Base-by-base conservation (phyloP, 2,797 vertebrate genomes). In the Sparidentex hasta region DNA sequence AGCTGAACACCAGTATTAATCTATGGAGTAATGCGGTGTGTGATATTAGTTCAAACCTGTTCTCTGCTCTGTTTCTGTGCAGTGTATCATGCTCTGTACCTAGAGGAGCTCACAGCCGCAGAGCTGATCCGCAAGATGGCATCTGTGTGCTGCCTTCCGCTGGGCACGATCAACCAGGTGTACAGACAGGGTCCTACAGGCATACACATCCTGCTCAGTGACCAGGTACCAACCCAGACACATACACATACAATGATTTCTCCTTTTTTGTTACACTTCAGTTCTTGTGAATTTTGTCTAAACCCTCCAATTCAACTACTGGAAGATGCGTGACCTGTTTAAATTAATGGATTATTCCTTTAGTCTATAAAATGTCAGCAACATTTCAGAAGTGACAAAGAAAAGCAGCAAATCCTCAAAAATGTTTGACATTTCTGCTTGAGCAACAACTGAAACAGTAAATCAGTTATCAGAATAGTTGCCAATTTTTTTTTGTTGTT, bases 41-140 rank as follows among this genome's bases (percentile, higher is more conserved):
- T 52, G 48, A 63, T 70, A 12, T 48, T 16, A 59, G 13, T 41
- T 1, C 69, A 20, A 74, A 48, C 5, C 3, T 11, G 4, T 46
- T 23, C 6, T 54, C 14, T 29, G 43, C 1, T 74, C 33, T 81
- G 51, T 79, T 23, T 79, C 3, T 71, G 50, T 63, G 57, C 71
- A 98, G 97, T 98, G 88, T 98, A 97, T 91, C 97, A 98, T 80
- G 97, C 97, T 87, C 95, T 98, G 92, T 98, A 98, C 91, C 92
- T 98, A 80, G 97, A 98, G 94, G 97, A 98, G 88, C 96, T 98
- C 95, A 96, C 95, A 73, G 97, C 97, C 81, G 95, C 95, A 18
- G 97, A 98, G 93, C 94, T 98, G 73, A 96, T 96, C 72, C 95
- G 96, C 87, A 98, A 98, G 93, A 97, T 98, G 87, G 97, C 97